phyloP scores from a whole-genome alignment of 2,888 invertebrate genomes.

The Cheiracanthium punctorium region DNA sequence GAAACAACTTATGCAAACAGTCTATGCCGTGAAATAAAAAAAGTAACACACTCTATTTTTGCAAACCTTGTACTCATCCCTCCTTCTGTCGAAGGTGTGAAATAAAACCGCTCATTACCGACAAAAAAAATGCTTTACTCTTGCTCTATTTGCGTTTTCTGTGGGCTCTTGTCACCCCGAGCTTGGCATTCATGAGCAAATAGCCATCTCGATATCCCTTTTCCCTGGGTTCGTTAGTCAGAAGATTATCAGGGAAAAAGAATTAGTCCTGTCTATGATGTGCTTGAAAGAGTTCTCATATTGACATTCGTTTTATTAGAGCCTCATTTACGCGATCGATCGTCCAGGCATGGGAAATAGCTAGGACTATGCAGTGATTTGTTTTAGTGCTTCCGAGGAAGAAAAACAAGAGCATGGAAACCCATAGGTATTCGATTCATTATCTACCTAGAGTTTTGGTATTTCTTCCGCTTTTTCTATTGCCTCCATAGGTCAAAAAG shows the following conservation, averaged over 20 bases:
- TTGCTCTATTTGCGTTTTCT: conserved; percentile 16
- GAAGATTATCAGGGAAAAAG: conserved; percentile 35
- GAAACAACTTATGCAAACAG: no score
- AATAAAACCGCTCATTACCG: background rate
- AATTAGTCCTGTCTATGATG: conserved; percentile 41
- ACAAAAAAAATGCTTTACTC: conserved; percentile 1
- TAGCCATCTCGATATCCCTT: conserved; percentile 25
- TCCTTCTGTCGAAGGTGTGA: background rate
- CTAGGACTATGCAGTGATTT: conserved; percentile 51
- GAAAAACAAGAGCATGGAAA: conserved; percentile 25
- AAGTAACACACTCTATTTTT: no score
- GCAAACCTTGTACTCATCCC: no score
- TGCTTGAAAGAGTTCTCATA: conserved; percentile 56
- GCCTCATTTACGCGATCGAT: conserved; percentile 65
- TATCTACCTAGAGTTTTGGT: background rate
- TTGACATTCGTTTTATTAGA: conserved; percentile 67
- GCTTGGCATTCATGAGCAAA: conserved; percentile 14
- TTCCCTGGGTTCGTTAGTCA: conserved; percentile 56
- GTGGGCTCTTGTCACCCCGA: conserved; percentile 26
- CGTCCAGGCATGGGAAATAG: conserved; percentile 31
- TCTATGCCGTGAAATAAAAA: no score
- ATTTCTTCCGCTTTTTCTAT: background rate
- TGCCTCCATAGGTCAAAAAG: no score
- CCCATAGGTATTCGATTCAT: conserved; percentile 29
- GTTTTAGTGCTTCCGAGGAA: conserved; percentile 40